These are phyloP conservation scores for Lethenteron camtschaticum DNA, from an alignment of 2,113 vertebrate genomes.

Conservation along the genomic window DNA sequence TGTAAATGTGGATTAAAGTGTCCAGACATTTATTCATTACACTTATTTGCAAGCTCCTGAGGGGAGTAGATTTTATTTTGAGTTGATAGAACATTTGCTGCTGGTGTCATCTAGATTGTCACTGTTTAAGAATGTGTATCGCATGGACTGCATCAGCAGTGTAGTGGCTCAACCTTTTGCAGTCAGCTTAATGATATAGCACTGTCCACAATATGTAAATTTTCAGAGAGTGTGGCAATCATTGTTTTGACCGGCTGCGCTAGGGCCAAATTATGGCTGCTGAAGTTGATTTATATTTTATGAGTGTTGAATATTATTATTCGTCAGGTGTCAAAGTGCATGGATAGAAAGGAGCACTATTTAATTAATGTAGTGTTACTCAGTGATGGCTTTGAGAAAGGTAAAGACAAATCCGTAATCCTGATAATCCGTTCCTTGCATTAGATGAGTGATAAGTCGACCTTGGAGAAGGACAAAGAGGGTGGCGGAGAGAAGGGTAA, in stretches of 20 bases:
- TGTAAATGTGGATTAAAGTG: background rate
- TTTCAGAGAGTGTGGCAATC: too few relatives aligned
- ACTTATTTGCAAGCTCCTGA: background rate
- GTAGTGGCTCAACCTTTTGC: too few relatives aligned
- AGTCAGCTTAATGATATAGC: too few relatives aligned
- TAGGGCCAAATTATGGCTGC: too few relatives aligned
- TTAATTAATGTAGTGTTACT: background rate
- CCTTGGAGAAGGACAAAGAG: background rate
- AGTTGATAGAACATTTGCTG: background rate
- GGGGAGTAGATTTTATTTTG: background rate
- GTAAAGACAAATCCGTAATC: background rate
- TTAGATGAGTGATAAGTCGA: background rate
- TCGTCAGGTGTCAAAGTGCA: background rate
- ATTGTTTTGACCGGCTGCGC: too few relatives aligned
- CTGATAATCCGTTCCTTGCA: background rate
- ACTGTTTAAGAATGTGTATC: background rate
- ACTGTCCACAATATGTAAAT: too few relatives aligned
- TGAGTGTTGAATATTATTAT: too few relatives aligned
- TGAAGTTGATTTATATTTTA: too few relatives aligned
- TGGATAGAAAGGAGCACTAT: background rate
- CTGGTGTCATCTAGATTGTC: background rate
- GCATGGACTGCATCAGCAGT: too few relatives aligned
- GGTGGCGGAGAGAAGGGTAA: slow-evolving; percentile 1
- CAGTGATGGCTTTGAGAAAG: background rate
- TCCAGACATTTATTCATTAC: slow-evolving; percentile 1